Percentiles rank a stretch among this genome's conserved stretches.
Conservation (phyloP, 1,140 invertebrate species). For the Ylistrum balloti region DNA sequence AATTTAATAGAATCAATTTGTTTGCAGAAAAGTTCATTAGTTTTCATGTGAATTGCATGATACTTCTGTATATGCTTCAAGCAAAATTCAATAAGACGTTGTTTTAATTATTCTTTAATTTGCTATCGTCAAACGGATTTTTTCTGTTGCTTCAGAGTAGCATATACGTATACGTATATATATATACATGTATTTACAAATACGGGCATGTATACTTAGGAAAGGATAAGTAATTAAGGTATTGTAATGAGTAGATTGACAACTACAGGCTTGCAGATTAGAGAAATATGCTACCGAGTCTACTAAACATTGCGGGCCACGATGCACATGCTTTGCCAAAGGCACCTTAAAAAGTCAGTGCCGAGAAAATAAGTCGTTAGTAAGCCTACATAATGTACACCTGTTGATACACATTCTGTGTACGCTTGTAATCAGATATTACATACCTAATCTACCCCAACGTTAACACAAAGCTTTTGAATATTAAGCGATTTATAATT, state of each 20-base stretch:
- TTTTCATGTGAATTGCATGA: neutral
- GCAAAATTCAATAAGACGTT: neutral
- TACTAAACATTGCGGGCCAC: neutral
- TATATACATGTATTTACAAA: too few relatives aligned
- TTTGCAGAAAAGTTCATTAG: neutral
- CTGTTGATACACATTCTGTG: neutral
- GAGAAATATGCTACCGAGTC: too few relatives aligned
- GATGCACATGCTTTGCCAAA: too few relatives aligned
- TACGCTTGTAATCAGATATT: neutral
- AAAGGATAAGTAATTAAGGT: too few relatives aligned
- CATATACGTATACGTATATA: neutral
- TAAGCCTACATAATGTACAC: neutral
- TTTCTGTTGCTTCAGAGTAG: neutral
- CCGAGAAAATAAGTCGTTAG: neutral
- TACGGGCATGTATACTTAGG: too few relatives aligned
- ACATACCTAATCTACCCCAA: neutral
- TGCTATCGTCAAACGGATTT: neutral
- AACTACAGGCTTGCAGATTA: neutral
- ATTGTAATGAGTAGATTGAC: too few relatives aligned
- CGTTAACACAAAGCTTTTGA: neutral
- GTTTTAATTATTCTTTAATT: neutral
- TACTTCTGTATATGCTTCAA: neutral
- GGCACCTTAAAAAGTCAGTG: neutral
- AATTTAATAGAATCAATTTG: constrained; percentile 15
- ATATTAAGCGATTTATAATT: neutral